Evolutionary conservation across 2,888 invertebrate species (phyloP).

Genomic region (Lasioglossum malachurum): DNA sequence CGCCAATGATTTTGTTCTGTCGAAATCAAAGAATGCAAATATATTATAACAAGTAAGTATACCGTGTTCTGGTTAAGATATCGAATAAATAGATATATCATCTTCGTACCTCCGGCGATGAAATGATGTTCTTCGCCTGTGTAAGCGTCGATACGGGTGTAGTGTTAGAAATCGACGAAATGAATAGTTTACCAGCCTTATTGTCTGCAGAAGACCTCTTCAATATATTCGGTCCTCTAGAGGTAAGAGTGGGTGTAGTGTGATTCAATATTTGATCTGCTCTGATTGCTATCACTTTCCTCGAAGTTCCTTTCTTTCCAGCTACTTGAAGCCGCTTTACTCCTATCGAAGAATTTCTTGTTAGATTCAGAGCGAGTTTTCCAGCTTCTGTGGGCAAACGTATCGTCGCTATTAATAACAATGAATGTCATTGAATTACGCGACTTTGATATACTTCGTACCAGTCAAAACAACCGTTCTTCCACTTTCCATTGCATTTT

Average conservation of each 20-base stretch:
- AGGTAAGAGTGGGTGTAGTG: conserved; percentile 72
- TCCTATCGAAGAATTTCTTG: conserved; percentile 83
- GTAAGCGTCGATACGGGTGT: conserved; percentile 74
- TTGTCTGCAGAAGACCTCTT: conserved; percentile 78
- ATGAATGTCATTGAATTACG: conserved; percentile 15
- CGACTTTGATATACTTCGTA: conserved; percentile 75
- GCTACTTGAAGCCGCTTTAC: conserved; percentile 82
- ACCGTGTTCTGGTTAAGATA: not conserved
- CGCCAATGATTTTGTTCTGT: conserved; percentile 74
- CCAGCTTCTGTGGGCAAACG: conserved; percentile 88
- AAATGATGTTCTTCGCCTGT: conserved; percentile 75
- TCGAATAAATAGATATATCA: not conserved
- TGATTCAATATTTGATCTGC: conserved; percentile 86
- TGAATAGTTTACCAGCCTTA: conserved; percentile 78
- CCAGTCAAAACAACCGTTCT: conserved; percentile 93
- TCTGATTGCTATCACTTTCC: conserved; percentile 86
- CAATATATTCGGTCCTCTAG: conserved; percentile 82
- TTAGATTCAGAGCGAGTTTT: conserved; percentile 89
- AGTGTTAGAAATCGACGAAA: conserved; percentile 78
- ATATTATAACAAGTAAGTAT: not conserved
- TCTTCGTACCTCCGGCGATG: conserved; percentile 70
- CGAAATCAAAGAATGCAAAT: conserved; percentile 33
- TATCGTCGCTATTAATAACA: conserved; percentile 10
- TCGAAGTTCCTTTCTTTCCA: conserved; percentile 80
- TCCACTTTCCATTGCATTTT: conserved; percentile 93